These are phyloP conservation scores for Campoplex nolae DNA, from an alignment of 2,888 invertebrate species.

Conservation along the genomic window DNA sequence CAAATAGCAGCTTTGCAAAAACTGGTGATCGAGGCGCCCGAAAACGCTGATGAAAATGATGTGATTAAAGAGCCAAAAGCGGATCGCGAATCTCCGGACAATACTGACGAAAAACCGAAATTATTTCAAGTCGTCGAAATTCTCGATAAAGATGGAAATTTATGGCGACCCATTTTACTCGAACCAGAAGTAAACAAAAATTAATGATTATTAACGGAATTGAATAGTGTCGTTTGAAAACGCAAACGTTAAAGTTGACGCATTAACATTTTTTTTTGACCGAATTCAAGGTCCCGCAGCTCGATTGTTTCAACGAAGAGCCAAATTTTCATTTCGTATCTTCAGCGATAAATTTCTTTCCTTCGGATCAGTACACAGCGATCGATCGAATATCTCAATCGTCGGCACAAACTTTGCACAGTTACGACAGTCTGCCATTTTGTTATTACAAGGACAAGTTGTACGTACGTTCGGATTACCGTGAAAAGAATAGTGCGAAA, in stretches of 20 bases:
- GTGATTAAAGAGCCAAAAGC: slow-evolving; percentile 54
- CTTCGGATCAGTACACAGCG: slow-evolving; percentile 50
- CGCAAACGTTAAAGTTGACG: not conserved
- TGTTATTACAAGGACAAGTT: slow-evolving; percentile 65
- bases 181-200: slow-evolving; percentile 58
- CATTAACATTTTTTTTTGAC: not conserved
- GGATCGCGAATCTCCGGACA: slow-evolving; percentile 77
- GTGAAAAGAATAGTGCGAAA: slow-evolving; percentile 17
- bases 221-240: not conserved
- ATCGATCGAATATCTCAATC: slow-evolving; percentile 46
- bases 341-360: slow-evolving; percentile 61
- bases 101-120: slow-evolving; percentile 71
- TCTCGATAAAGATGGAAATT: slow-evolving; percentile 65
- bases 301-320: slow-evolving; percentile 56
- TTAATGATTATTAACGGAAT: not conserved
- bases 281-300: slow-evolving; percentile 52
- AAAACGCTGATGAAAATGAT: slow-evolving; percentile 62
- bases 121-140: slow-evolving; percentile 65
- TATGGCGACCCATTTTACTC: slow-evolving; percentile 70
- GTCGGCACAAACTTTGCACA: slow-evolving; percentile 52
- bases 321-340: slow-evolving; percentile 43
- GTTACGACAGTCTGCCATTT: slow-evolving; percentile 67
- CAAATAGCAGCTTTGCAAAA: slow-evolving; percentile 72
- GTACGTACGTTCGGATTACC: slow-evolving; percentile 66
- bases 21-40: slow-evolving; percentile 67